Evolutionary conservation across 2,888 invertebrate species (phyloP).

Genomic region (Carabus problematicus): DNA sequence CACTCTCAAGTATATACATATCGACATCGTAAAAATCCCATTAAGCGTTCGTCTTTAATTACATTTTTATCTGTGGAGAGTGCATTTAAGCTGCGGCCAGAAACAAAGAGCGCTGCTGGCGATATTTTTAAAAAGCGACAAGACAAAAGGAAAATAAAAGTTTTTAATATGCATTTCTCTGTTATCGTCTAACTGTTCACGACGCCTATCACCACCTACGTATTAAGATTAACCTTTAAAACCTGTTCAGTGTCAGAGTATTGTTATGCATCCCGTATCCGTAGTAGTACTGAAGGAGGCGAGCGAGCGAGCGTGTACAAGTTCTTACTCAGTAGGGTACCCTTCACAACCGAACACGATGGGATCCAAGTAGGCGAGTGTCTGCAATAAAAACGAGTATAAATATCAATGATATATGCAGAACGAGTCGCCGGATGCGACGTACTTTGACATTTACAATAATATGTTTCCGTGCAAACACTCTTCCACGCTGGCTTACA

Average conservation of each 20-base stretch:
- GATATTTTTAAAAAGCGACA: constrained; percentile 31
- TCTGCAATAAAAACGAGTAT: constrained; percentile 6
- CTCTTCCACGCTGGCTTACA: too few species aligned
- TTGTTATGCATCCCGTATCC: constrained; percentile 24
- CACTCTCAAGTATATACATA: constrained; percentile 7
- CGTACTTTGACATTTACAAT: too few species aligned
- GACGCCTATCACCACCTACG: constrained; percentile 38
- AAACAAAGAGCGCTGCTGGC: not conserved
- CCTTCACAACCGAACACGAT: too few species aligned
- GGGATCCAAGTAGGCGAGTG: not conserved
- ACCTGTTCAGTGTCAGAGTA: constrained; percentile 40
- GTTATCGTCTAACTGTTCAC: constrained; percentile 40
- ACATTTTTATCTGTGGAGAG: constrained; percentile 25
- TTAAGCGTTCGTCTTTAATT: constrained; percentile 30
- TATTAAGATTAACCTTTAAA: constrained; percentile 41
- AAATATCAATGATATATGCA: constrained; percentile 16
- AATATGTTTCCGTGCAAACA: too few species aligned
- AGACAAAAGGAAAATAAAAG: constrained; percentile 37
- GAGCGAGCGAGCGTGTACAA: too few species aligned
- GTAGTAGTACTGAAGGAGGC: too few species aligned
- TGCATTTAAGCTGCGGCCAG: not conserved
- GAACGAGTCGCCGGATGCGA: too few species aligned
- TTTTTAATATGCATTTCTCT: constrained; percentile 42
- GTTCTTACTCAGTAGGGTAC: too few species aligned
- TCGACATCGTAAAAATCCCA: constrained; percentile 30